Percentiles rank a stretch among this genome's conserved stretches.
Evolutionary conservation across 2,113 vertebrate genomes (phyloP).

Genomic region (Cynocephalus volans): DNA sequence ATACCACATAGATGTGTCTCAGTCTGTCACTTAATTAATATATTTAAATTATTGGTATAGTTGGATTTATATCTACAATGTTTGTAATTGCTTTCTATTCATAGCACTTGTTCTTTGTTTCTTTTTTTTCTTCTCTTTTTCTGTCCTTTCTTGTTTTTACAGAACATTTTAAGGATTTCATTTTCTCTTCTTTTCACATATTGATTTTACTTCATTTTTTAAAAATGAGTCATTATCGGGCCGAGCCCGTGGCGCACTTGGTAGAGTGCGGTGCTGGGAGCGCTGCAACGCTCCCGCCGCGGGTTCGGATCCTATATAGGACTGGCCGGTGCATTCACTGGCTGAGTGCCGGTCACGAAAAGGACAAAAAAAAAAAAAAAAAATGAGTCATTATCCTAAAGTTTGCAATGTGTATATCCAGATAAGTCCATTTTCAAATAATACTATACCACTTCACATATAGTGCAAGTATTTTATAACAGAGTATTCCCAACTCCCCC

Average conservation of each 20-base stretch:
- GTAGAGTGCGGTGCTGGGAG: too few relatives aligned
- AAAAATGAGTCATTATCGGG: not conserved
- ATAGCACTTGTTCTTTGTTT: not conserved
- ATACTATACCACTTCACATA: not conserved
- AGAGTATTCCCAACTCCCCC: not conserved
- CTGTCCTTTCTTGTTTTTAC: not conserved
- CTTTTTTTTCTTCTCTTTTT: not conserved
- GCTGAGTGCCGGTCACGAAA: too few relatives aligned
- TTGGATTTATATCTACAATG: not conserved
- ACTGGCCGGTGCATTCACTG: too few relatives aligned
- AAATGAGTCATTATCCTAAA: not conserved
- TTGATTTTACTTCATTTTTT: not conserved
- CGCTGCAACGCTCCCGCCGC: too few relatives aligned
- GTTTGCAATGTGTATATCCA: not conserved
- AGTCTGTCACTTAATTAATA: slow-evolving; percentile 16
- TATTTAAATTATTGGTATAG: not conserved
- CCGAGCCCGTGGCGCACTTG: too few relatives aligned
- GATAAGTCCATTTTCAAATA: not conserved
- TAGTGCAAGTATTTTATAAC: not conserved
- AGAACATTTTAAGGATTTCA: not conserved
- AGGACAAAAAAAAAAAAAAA: too few relatives aligned
- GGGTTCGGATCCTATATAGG: too few relatives aligned
- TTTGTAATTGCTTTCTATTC: slow-evolving; percentile 1
- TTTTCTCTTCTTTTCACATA: not conserved
- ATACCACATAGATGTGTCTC: not conserved